A percentile compares a stretch with the other conserved stretches of the same genome.
Evolutionary conservation across 1,140 invertebrate species (phyloP).

Genomic region (Oryzaephilus surinamensis): DNA sequence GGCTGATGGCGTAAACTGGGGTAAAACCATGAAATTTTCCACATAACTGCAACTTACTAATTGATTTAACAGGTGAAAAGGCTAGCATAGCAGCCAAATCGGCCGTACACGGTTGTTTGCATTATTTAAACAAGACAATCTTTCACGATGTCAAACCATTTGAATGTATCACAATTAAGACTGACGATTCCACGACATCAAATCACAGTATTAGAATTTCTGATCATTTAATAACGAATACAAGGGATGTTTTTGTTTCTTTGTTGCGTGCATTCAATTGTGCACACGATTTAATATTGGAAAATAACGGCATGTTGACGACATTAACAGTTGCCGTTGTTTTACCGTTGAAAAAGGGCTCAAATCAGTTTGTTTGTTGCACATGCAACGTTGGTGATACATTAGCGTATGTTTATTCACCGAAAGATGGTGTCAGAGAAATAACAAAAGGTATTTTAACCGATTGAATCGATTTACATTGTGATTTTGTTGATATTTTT

Average conservation of each 20-base stretch:
- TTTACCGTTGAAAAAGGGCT: slow-evolving; percentile 44
- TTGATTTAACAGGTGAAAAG: slow-evolving; percentile 52
- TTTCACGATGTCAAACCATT: slow-evolving; percentile 42
- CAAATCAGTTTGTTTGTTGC: slow-evolving; percentile 65
- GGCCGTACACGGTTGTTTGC: slow-evolving; percentile 77
- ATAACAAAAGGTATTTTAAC: slow-evolving; percentile 52
- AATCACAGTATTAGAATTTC: too few relatives aligned
- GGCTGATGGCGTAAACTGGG: slow-evolving; percentile 93
- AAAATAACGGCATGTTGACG: slow-evolving; percentile 77
- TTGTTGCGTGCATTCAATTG: slow-evolving; percentile 76
- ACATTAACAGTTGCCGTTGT: slow-evolving; percentile 75
- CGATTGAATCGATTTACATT: too few relatives aligned
- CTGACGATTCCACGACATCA: not conserved
- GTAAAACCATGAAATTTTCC: too few relatives aligned
- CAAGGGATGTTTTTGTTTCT: slow-evolving; percentile 55
- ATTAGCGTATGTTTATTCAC: slow-evolving; percentile 78
- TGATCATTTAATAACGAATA: slow-evolving; percentile 26
- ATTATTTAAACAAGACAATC: slow-evolving; percentile 71
- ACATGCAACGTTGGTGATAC: slow-evolving; percentile 88
- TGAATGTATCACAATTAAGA: slow-evolving; percentile 14
- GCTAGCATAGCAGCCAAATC: slow-evolving; percentile 79
- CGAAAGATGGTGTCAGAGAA: slow-evolving; percentile 61
- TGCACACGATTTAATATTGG: slow-evolving; percentile 77
- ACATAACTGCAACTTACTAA: not conserved
- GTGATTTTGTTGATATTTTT: slow-evolving; percentile 22